These are phyloP conservation scores for Liasis olivaceus DNA, from an alignment of 2,797 vertebrate species.

Conservation along the genomic window DNA sequence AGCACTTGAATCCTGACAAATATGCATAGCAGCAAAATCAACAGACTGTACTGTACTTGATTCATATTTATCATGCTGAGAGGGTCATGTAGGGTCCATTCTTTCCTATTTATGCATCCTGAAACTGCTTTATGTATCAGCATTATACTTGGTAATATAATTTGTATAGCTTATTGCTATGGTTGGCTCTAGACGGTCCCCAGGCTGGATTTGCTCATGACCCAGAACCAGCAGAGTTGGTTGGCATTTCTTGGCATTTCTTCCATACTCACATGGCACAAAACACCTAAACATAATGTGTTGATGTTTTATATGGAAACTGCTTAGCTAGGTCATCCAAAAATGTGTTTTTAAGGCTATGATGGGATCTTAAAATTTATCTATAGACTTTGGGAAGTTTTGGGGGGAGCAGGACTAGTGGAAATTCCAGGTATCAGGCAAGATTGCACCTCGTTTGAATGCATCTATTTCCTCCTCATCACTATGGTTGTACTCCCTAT, in stretches of 20 bases:
- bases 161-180: background rate
- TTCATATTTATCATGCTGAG: background rate
- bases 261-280: background rate
- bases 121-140: background rate
- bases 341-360: background rate
- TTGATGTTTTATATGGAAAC: background rate
- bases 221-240: background rate
- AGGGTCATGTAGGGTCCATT: background rate
- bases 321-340: background rate
- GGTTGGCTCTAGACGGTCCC: background rate
- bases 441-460: background rate
- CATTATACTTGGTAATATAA: background rate
- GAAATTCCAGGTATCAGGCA: background rate
- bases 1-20: constrained; percentile 4
- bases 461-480: background rate
- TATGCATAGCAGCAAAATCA: background rate
- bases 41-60: background rate
- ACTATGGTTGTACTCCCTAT: background rate
- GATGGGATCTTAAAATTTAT: background rate
- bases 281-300: background rate
- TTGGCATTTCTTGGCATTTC: background rate
- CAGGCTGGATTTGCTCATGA: no score
- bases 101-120: background rate
- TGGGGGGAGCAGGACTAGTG: background rate
- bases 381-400: background rate